phyloP scores from a whole-genome alignment of 2,888 invertebrate genomes.

The Tetheella fluctuosa region DNA sequence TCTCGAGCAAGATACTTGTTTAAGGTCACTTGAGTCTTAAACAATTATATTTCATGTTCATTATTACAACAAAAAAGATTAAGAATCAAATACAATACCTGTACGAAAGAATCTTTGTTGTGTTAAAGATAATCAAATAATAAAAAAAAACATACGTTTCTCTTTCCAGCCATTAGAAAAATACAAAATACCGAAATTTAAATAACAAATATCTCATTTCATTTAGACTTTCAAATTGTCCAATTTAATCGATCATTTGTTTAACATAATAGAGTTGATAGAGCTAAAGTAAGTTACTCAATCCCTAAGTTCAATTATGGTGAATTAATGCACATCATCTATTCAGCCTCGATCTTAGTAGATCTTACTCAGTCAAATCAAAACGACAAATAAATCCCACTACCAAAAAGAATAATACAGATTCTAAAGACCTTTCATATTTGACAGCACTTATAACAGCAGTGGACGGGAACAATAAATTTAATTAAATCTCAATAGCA shows the following conservation, averaged over 20 bases:
- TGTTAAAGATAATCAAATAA: too few relatives aligned
- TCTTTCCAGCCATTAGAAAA: too few relatives aligned
- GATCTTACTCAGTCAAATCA: neutral
- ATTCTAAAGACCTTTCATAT: constrained; percentile 16
- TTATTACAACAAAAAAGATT: neutral
- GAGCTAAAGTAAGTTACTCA: too few relatives aligned
- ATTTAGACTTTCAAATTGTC: too few relatives aligned
- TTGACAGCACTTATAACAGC: constrained; percentile 21
- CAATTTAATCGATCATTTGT: too few relatives aligned
- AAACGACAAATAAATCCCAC: constrained; percentile 7
- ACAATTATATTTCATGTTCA: neutral
- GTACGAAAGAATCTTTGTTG: neutral
- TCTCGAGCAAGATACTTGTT: neutral
- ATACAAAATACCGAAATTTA: too few relatives aligned
- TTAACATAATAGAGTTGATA: too few relatives aligned
- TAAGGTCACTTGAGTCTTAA: neutral
- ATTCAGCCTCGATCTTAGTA: neutral
- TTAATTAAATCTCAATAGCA: constrained; percentile 53
- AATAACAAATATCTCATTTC: too few relatives aligned
- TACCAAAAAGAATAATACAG: neutral
- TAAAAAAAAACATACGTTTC: too few relatives aligned
- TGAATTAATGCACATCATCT: too few relatives aligned
- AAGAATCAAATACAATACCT: neutral
- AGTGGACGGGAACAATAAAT: constrained; percentile 46
- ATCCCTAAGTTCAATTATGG: too few relatives aligned